Conservation (phyloP, 2,888 invertebrate species). For the Therioaphis trifolii region DNA sequence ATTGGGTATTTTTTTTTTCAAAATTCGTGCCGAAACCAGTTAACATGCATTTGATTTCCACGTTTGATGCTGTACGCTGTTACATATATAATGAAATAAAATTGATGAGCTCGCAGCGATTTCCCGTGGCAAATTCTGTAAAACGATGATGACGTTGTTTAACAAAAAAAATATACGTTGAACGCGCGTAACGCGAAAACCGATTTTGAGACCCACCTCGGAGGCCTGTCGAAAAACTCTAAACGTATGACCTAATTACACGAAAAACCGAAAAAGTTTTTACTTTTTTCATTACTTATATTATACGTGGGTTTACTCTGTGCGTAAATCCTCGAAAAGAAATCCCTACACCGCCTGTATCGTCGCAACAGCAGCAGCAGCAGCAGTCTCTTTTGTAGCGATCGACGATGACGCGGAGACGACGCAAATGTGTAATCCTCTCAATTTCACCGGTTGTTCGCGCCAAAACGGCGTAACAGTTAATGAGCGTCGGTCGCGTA, state of each 20-base stretch:
- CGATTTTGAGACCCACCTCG: neutral
- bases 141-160: too few relatives aligned
- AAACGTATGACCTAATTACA: neutral
- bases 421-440: slow-evolving; percentile 44
- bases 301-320: neutral
- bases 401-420: slow-evolving; percentile 13
- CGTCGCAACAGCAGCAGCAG: neutral
- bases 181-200: too few relatives aligned
- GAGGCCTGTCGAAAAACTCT: too few relatives aligned
- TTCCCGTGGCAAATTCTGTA: too few relatives aligned
- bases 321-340: slow-evolving; percentile 30
- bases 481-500: slow-evolving; percentile 62
- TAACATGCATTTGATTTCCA: too few relatives aligned
- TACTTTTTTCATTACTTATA: neutral
- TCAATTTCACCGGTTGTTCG: slow-evolving; percentile 55
- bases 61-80: too few relatives aligned
- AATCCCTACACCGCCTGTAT: neutral
- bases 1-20: too few relatives aligned
- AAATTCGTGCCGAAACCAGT: too few relatives aligned
- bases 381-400: neutral
- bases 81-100: too few relatives aligned
- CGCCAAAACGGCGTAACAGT: slow-evolving; percentile 61
- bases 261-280: neutral
- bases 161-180: too few relatives aligned
- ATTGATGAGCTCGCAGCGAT: too few relatives aligned